These are phyloP conservation scores for Aleadryas rufinucha DNA, from an alignment of 2,113 vertebrate genomes.

Conservation along the genomic window DNA sequence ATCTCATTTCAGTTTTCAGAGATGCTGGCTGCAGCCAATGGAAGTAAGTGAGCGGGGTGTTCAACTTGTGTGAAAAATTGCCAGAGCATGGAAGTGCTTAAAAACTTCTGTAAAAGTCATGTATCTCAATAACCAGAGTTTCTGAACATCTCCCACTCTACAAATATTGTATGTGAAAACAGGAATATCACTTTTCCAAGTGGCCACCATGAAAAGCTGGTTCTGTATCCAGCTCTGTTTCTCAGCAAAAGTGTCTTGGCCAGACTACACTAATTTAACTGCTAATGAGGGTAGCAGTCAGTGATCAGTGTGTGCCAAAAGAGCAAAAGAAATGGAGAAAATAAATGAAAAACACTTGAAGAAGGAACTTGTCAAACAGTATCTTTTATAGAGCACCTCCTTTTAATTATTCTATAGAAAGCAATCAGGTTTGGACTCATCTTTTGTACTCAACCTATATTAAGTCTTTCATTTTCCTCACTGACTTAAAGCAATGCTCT, in stretches of 20 bases:
- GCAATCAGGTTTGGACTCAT: slow-evolving; percentile 38
- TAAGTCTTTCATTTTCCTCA: slow-evolving; percentile 57
- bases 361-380: not conserved
- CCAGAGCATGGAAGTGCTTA: not conserved
- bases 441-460: slow-evolving; percentile 45
- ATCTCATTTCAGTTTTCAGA: not conserved
- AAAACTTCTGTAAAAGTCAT: not conserved
- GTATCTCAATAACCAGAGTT: not conserved
- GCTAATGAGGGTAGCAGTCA: not conserved
- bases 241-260: not conserved
- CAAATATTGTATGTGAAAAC: not conserved
- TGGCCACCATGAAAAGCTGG: not conserved
- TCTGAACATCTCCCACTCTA: not conserved
- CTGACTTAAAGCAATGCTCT: slow-evolving; percentile 41
- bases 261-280: not conserved
- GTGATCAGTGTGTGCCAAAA: not conserved
- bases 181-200: not conserved
- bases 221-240: not conserved
- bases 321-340: not conserved
- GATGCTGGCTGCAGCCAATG: not conserved
- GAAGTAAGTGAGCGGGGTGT: not conserved
- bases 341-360: slow-evolving; percentile 9
- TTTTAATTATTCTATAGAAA: slow-evolving; percentile 53
- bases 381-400: not conserved
- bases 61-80: not conserved